Conservation (phyloP, 1,140 invertebrate genomes). For the Mycetomoellerius zeteki region DNA sequence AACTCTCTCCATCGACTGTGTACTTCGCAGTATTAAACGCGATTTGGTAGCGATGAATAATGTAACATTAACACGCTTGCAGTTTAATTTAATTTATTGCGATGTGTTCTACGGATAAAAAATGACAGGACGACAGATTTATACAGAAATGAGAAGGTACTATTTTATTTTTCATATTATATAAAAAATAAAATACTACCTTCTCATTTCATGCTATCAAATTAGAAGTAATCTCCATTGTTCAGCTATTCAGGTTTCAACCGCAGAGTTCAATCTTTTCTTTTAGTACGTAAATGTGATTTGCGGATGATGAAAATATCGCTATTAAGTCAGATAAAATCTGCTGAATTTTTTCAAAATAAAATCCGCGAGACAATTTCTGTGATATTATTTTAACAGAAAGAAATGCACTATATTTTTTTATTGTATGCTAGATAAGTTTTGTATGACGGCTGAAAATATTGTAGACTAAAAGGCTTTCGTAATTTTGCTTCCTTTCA, state of each 20-base stretch:
- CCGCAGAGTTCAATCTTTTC: neutral
- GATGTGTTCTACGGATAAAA: neutral
- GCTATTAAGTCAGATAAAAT: neutral
- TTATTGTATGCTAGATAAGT: neutral
- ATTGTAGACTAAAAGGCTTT: neutral
- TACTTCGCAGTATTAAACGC: neutral
- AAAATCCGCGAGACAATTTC: conserved; percentile 2
- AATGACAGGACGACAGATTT: neutral
- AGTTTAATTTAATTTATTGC: conserved; percentile 15
- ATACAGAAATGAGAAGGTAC: neutral
- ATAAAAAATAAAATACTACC: neutral
- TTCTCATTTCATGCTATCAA: neutral
- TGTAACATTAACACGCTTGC: neutral
- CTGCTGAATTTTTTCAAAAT: neutral
- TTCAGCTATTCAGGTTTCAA: neutral
- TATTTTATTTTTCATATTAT: conserved; percentile 17
- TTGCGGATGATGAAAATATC: conserved; percentile 30
- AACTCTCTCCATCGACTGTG: neutral
- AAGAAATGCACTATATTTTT: neutral
- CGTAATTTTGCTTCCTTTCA: neutral
- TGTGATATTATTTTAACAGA: neutral
- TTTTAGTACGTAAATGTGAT: conserved; percentile 24
- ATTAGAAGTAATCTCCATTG: neutral
- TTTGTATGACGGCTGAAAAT: neutral
- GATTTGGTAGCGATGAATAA: conserved; percentile 5